These are phyloP conservation scores for Macropodus opercularis DNA, from an alignment of 2,797 vertebrate genomes.

Conservation along the genomic window DNA sequence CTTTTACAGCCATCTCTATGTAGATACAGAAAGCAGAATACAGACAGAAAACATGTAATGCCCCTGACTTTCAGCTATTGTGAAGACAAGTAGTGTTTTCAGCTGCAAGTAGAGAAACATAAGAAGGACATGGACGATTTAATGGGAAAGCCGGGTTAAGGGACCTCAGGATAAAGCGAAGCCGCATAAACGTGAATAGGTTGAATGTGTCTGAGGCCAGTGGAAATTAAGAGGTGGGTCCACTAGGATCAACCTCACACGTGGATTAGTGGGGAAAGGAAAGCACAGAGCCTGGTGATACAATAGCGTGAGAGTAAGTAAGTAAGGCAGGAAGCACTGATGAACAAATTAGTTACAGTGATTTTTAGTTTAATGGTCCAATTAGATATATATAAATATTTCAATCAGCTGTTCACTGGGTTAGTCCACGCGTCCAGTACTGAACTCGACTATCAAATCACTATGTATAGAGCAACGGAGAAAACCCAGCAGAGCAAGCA, in stretches of 20 bases:
- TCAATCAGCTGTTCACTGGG: background rate
- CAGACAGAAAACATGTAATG: background rate
- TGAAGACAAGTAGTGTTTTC: background rate
- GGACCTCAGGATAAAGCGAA: conserved; percentile 3
- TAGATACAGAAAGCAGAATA: conserved; percentile 3
- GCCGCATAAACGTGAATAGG: conserved; percentile 11
- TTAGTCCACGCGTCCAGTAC: no score
- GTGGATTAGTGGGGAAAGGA: conserved; percentile 15
- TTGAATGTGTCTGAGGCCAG: conserved; percentile 4
- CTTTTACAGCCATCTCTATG: conserved; percentile 1
- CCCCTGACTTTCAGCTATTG: background rate
- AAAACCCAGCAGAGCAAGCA: conserved; percentile 57
- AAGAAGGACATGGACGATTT: conserved; percentile 3
- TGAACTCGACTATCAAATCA: no score
- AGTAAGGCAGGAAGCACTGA: conserved; percentile 16
- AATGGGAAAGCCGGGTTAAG: conserved; percentile 15
- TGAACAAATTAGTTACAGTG: conserved; percentile 10
- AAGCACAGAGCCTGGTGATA: conserved; percentile 4
- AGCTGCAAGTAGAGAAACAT: background rate
- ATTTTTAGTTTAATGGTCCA: background rate
- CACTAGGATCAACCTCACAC: background rate
- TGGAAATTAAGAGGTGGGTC: conserved; percentile 13
- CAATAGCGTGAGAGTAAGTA: conserved; percentile 15
- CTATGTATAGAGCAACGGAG: no score
- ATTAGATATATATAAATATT: no score